A percentile compares a stretch with the other conserved stretches of the same genome.
Evolutionary conservation across 2,113 vertebrate genomes (phyloP).

Genomic region (Dendropsophus ebraccatus): DNA sequence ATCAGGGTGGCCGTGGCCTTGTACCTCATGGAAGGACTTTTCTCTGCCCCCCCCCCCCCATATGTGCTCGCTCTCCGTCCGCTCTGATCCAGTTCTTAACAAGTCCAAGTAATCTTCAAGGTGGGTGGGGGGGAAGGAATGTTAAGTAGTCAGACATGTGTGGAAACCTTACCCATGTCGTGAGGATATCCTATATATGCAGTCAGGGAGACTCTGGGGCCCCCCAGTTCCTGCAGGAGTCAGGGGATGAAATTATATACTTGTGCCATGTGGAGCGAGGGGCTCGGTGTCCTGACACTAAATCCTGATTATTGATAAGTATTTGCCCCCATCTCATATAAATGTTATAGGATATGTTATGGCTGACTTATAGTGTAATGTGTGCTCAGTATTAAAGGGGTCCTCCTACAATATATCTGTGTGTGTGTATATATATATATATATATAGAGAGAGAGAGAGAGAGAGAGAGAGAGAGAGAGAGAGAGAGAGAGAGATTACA

Average conservation of each 20-base stretch:
- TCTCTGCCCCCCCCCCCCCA: not conserved
- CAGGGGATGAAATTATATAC: slow-evolving; percentile 1
- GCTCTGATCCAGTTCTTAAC: not conserved
- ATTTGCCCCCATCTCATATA: too few relatives aligned
- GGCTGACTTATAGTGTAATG: too few relatives aligned
- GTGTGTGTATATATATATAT: too few relatives aligned
- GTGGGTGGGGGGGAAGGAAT: not conserved
- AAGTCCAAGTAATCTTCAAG: not conserved
- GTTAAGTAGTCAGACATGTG: slow-evolving; percentile 51
- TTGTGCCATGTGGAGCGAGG: not conserved
- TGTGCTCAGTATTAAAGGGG: too few relatives aligned
- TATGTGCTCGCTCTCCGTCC: not conserved
- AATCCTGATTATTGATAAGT: not conserved
- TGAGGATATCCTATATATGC: slow-evolving; percentile 25
- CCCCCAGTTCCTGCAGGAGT: not conserved
- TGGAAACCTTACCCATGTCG: slow-evolving; percentile 43
- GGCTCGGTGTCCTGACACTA: not conserved
- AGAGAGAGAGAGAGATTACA: too few relatives aligned
- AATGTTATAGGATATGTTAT: not conserved
- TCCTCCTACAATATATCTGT: too few relatives aligned
- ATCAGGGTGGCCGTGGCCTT: too few relatives aligned
- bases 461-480: too few relatives aligned
- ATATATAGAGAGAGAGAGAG: too few relatives aligned
- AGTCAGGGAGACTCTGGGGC: too few relatives aligned
- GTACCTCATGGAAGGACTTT: too few relatives aligned